Base-by-base conservation (phyloP, 2,888 invertebrate species). In the Oxystoma pomonae region DNA sequence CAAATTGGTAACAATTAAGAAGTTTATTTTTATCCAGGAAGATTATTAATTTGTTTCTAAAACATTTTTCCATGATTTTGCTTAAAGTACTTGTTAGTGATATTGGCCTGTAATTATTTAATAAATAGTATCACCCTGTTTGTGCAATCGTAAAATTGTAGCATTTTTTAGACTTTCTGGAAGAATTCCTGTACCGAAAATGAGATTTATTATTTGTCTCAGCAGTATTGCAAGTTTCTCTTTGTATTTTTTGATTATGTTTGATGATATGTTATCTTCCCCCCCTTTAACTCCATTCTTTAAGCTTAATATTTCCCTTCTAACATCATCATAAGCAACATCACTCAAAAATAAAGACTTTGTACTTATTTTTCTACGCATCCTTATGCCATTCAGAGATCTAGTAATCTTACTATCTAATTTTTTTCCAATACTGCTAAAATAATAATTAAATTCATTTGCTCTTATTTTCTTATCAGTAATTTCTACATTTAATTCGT, bases 21-120 rank as follows among this genome's bases (percentile, higher is more conserved):
- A 35, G 12, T 35, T 35, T 35, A 12, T 35, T 35, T 35, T 57
- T 57, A 16, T 57, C 35, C 22, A 57, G 20, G 22, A 16, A 57
- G 3, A 9, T 1, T 17, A 21, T 1, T 57, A 57, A 17, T 22
- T 21, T 57, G 5, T 12, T 9, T 57, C n/a, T 57, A 22, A 21
- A 21, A 16, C 57, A 57, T 17, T 57, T 57, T 57, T 57, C 16
- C 16, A 35, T 18, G 1, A 56, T 16, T 56, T 56, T 56, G 16
- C 56, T n/a, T 56, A 17, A 18, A 17, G 19, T 56, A 18, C 56
- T 56, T 56, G 56, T 56, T 56, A 56, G 19, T 3, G 56, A 17
- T 16, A 56, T 56, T 12, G 56, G 56, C 19, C 56, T 16, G 20
- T 56, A 56, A 20, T 56, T 56, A 5, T 35, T 35, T 35, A 35